Base-by-base conservation (phyloP, 1,140 invertebrate species). In the Brachionus rotundiformis region DNA sequence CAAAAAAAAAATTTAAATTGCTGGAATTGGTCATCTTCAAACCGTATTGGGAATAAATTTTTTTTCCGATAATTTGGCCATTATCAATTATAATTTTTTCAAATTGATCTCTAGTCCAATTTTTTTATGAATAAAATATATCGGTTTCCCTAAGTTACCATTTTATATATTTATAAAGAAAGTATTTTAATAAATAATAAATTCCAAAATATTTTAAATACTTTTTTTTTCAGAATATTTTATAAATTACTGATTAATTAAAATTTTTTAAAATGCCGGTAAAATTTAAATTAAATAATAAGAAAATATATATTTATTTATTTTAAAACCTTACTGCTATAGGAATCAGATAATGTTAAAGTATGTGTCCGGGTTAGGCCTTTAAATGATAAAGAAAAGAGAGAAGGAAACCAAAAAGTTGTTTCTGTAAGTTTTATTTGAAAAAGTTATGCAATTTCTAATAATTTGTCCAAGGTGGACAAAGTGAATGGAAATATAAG, bases 331-430 rank as follows among this genome's bases (percentile, higher is more conserved):
- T n/a, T n/a, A n/a, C n/a, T n/a, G n/a, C n/a, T n/a, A n/a, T 27
- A 79, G 47, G 47, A 33, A 29, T 16, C 76, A 19, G 94, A 96
- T 89, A 91, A 92, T 83, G 94, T 96, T 19, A 94, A 94, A 89
- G 94, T 96, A 13, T 93, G 95, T 65, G 93, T 95, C 82, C 90
- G 94, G 88, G 96, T 94, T 90, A 91, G 95, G 41, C 95, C 95
- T 16, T 93, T 95, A 90, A 94, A 94, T 89, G 87, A 89, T 59
- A 89, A 92, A 83, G 93, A 94, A 88, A 90, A 90, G 73, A 89
- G 90, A 54, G 86, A 92, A 23, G 91, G 92, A 81, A 93, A 92
- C 87, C 90, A 92, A 87, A 61, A 82, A 92, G 92, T 87, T 87
- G 82, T 76, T 81, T 44, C 44, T 77, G 76, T 77, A 82, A 73